A percentile compares a stretch with the other conserved stretches of the same genome.
phyloP scores from a whole-genome alignment of 2,113 vertebrate species.

The Pangasianodon hypophthalmus region DNA sequence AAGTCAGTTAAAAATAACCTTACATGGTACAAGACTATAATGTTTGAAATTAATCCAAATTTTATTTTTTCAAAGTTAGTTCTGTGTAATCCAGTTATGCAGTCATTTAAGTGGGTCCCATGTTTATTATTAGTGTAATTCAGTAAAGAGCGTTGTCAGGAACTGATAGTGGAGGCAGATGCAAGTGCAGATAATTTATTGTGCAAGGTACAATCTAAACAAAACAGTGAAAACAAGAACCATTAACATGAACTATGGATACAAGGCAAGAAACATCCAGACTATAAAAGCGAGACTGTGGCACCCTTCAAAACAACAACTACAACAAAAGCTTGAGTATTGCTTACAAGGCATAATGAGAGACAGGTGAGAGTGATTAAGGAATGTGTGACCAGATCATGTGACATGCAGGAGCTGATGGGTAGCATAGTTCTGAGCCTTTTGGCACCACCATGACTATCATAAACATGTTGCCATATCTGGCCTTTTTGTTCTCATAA shows the following conservation, averaged over 20 bases:
- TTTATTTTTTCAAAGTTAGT: not conserved
- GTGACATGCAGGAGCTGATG: not conserved
- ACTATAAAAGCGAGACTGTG: not conserved
- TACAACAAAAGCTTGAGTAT: not conserved
- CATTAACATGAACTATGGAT: not conserved
- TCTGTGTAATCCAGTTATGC: not conserved
- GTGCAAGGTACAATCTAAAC: too few relatives aligned
- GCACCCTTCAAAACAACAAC: not conserved
- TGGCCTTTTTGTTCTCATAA: not conserved
- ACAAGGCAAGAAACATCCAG: not conserved
- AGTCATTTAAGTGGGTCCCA: not conserved
- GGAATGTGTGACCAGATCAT: not conserved
- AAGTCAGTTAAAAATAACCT: not conserved
- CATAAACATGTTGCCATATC: not conserved
- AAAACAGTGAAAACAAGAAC: too few relatives aligned
- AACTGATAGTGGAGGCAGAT: too few relatives aligned
- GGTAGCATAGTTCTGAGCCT: not conserved
- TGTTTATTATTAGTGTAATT: too few relatives aligned
- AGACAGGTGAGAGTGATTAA: not conserved
- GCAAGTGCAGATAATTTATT: too few relatives aligned
- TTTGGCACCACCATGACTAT: not conserved
- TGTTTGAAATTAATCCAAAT: not conserved
- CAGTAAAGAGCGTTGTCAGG: too few relatives aligned
- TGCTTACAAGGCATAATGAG: too few relatives aligned
- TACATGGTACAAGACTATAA: not conserved